Evolutionary conservation across 2,113 vertebrate genomes (phyloP).

Genomic region (Pampusana beccarii): DNA sequence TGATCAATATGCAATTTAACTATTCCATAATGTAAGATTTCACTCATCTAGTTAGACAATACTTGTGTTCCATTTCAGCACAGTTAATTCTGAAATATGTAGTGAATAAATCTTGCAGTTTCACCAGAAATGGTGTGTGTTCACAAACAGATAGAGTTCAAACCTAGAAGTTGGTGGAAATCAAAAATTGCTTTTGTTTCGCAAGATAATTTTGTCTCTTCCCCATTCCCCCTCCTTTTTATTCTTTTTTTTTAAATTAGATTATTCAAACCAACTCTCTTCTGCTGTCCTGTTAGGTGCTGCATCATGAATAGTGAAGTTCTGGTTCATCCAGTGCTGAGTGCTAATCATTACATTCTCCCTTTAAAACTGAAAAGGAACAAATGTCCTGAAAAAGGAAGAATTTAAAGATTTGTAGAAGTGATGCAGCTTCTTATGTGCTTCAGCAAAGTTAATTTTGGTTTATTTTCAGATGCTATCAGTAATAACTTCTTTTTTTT

Average conservation of each 20-base stretch:
- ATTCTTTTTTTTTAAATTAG: too few relatives aligned
- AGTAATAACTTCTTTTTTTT: background rate
- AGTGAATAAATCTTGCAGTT: background rate
- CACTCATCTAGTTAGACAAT: background rate
- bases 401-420: background rate
- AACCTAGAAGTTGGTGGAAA: background rate
- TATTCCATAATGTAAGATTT: background rate
- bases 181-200: background rate
- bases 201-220: background rate
- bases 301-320: background rate
- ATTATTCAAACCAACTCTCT: background rate
- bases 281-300: background rate
- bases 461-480: background rate
- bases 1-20: background rate
- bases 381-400: background rate
- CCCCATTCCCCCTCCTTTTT: accelerated
- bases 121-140: background rate
- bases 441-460: background rate
- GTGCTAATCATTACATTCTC: background rate
- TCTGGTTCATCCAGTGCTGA: background rate
- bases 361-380: background rate
- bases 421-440: background rate
- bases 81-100: background rate
- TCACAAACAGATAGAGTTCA: background rate
- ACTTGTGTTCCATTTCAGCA: background rate